A percentile compares a stretch with the other conserved stretches of the same genome.
These are phyloP conservation scores for Anolis carolinensis DNA, from an alignment of 2,113 vertebrate species.

Conservation along the genomic window DNA sequence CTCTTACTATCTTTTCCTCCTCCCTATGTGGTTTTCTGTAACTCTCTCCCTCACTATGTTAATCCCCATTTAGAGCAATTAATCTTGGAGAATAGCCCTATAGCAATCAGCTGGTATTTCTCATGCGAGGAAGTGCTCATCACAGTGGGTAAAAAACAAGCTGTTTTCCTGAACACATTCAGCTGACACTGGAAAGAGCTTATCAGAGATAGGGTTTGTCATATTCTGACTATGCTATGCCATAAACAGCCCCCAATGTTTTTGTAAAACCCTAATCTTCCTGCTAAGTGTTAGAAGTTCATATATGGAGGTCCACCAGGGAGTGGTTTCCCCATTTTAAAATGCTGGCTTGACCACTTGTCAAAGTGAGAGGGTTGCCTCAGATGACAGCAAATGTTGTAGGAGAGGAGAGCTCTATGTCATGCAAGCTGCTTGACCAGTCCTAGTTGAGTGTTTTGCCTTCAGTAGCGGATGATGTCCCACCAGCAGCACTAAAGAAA, in stretches of 20 bases:
- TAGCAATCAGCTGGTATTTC: conserved; percentile 45
- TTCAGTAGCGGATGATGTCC: no score
- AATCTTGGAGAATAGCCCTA: conserved; percentile 36
- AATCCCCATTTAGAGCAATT: conserved; percentile 37
- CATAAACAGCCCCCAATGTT: conserved; percentile 1
- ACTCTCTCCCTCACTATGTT: conserved; percentile 24
- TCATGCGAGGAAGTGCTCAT: conserved; percentile 30
- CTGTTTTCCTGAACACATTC: conserved; percentile 52
- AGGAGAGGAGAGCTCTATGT: not conserved
- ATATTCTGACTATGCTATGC: conserved; percentile 35
- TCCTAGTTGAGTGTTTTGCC: not conserved
- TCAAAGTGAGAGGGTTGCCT: not conserved
- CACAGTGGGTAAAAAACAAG: conserved; percentile 19
- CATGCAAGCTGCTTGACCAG: no score
- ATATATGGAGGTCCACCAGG: not conserved
- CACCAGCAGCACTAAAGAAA: no score
- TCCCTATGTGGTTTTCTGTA: conserved; percentile 25
- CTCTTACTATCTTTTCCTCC: conserved; percentile 14
- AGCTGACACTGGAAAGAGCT: conserved; percentile 16
- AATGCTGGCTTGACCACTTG: not conserved
- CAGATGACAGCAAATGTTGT: not conserved
- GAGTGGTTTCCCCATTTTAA: not conserved
- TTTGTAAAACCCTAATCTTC: not conserved
- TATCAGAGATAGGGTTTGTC: conserved; percentile 19
- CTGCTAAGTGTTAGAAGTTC: not conserved